phyloP scores from a whole-genome alignment of 2,888 invertebrate genomes.

The Diadromus collaris region DNA sequence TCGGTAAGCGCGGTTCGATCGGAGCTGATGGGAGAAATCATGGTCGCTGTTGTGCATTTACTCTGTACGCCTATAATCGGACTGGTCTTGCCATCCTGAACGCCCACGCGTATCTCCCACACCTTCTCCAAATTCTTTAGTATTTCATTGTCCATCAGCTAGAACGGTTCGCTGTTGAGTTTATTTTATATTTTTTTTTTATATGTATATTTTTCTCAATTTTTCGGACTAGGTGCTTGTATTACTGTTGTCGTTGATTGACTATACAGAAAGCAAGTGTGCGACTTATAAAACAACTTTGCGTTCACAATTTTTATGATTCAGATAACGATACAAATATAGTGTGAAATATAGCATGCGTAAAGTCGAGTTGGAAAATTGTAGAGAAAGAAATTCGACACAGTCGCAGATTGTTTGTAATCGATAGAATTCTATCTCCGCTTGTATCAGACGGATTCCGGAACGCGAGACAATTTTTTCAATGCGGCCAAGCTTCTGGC shows the following conservation, averaged over 20 bases:
- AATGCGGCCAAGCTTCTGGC: constrained; percentile 75
- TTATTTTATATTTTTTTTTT: no score
- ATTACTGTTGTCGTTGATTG: no score
- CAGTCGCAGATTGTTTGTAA: constrained; percentile 2
- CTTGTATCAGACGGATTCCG: constrained; percentile 69
- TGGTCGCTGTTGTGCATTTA: neutral
- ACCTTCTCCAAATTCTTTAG: constrained; percentile 2
- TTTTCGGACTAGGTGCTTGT: no score
- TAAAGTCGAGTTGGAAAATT: no score
- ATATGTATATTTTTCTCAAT: no score
- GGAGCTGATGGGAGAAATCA: neutral
- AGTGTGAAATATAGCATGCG: no score
- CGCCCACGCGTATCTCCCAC: constrained; percentile 52
- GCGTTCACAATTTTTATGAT: no score
- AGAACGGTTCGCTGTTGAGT: neutral
- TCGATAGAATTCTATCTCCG: constrained; percentile 41
- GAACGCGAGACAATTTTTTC: constrained; percentile 69
- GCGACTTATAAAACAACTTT: no score
- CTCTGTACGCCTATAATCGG: constrained; percentile 48
- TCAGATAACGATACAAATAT: no score
- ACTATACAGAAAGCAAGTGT: no score
- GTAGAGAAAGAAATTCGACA: neutral
- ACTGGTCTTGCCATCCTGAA: constrained; percentile 39
- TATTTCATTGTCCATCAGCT: neutral
- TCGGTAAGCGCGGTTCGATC: neutral